Percentiles rank a stretch among this genome's conserved stretches.
Conservation (phyloP, 2,888 invertebrate genomes). For the Caenorhabditis sp. region DNA sequence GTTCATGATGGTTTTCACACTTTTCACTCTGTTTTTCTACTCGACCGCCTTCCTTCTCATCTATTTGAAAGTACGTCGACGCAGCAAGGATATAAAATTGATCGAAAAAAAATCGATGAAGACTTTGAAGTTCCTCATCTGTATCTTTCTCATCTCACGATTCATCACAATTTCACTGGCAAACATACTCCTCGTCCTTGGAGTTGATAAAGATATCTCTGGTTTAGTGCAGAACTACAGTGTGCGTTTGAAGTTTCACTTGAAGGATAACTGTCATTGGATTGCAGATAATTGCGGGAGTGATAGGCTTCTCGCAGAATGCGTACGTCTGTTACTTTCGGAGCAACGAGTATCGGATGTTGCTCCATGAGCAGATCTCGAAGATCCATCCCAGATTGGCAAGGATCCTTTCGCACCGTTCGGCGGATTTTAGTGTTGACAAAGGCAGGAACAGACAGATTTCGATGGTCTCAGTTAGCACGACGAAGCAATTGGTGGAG, state of each 20-base stretch:
- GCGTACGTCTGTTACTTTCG: conserved; percentile 41
- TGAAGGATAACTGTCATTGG: background rate
- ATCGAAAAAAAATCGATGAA: conserved; percentile 34
- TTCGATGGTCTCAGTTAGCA: too few species aligned
- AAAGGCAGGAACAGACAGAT: too few species aligned
- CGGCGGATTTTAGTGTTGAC: too few species aligned
- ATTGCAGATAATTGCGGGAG: conserved; percentile 19
- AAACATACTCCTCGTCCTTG: conserved; percentile 1
- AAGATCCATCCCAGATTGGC: conserved; percentile 18
- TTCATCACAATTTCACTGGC: conserved; percentile 14
- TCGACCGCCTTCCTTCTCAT: conserved; percentile 13
- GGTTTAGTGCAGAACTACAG: conserved; percentile 33
- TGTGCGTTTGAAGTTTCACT: conserved; percentile 7
- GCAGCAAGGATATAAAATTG: conserved; percentile 7
- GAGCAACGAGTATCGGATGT: conserved; percentile 24
- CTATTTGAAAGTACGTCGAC: conserved; percentile 14
- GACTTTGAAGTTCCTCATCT: conserved; percentile 38
- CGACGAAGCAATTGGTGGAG: too few species aligned
- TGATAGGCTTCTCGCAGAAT: conserved; percentile 36
- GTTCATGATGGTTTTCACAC: conserved; percentile 24
- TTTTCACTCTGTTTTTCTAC: conserved; percentile 34
- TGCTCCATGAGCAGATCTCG: conserved; percentile 30
- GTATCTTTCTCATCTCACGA: conserved; percentile 25
- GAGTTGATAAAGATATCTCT: conserved; percentile 15
- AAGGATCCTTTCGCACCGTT: conserved; percentile 7